Conservation (phyloP, 2,797 vertebrate genomes). For the Acipenser oxyrinchus region DNA sequence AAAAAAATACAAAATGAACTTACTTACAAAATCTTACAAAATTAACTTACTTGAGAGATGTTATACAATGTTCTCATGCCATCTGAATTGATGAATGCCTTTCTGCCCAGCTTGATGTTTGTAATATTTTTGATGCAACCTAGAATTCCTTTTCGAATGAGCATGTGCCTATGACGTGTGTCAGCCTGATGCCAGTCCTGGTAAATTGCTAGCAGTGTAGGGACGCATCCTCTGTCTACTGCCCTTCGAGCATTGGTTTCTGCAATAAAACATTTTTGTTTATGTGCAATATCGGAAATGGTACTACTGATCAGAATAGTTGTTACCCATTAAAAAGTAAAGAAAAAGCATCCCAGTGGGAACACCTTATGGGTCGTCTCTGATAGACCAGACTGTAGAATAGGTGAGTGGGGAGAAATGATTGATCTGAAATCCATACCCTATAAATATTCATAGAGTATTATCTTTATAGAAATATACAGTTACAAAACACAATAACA, state of each 20-base stretch:
- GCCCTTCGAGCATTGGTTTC: slow-evolving; percentile 87
- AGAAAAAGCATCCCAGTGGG: no score
- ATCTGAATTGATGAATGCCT: slow-evolving; percentile 83
- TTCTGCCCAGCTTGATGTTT: slow-evolving; percentile 88
- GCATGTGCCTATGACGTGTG: slow-evolving; percentile 80
- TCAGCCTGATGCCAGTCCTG: slow-evolving; percentile 95
- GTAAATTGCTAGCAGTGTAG: slow-evolving; percentile 75
- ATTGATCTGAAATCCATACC: no score
- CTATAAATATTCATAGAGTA: no score
- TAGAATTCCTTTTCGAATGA: slow-evolving; percentile 89
- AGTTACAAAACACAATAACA: no score
- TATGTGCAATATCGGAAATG: no score
- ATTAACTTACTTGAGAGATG: slow-evolving; percentile 75
- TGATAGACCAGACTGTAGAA: no score
- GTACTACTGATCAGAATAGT: no score
- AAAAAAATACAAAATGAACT: no score
- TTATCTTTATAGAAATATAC: no score
- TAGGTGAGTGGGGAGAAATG: no score
- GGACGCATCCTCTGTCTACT: slow-evolving; percentile 79
- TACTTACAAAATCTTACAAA: background rate
- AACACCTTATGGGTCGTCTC: no score
- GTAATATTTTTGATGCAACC: slow-evolving; percentile 88
- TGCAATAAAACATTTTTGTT: slow-evolving; percentile 18
- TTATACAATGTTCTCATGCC: slow-evolving; percentile 93
- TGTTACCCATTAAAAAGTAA: no score